A percentile compares a stretch with the other conserved stretches of the same genome.
Conservation (phyloP, 2,113 vertebrate species). For the Oxyruncus cristatus region DNA sequence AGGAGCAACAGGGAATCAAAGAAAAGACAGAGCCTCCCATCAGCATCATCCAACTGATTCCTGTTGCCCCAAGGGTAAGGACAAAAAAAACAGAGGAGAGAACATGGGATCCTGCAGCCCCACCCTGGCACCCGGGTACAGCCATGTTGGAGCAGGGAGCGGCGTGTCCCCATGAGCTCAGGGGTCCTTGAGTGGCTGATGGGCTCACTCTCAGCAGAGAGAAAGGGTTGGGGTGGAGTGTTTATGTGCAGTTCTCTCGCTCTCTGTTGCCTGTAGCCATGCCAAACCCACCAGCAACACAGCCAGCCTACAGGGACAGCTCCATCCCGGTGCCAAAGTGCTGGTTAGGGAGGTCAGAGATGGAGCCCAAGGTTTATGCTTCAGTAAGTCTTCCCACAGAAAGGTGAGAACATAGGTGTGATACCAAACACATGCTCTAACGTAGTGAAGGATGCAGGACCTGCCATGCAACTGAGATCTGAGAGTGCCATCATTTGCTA, state of each 20-base stretch:
- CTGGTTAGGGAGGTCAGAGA: background rate
- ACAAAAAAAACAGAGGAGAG: accelerated
- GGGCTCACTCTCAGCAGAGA: accelerated
- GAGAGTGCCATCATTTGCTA: background rate
- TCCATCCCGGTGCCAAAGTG: background rate
- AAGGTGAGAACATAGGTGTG: background rate
- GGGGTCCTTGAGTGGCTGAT: background rate
- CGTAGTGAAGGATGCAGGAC: background rate
- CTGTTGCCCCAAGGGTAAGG: background rate
- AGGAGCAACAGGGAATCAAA: background rate
- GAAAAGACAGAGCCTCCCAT: too few relatives aligned
- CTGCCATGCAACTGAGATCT: background rate
- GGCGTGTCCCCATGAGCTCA: accelerated
- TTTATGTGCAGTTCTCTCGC: background rate
- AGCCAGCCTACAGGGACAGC: background rate
- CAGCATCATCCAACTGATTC: background rate
- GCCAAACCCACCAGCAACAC: background rate
- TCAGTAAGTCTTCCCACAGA: background rate
- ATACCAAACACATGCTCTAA: background rate
- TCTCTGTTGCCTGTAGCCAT: background rate
- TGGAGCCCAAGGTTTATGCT: background rate
- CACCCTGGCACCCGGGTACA: background rate
- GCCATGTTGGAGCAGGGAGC: too few relatives aligned
- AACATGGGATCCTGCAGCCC: accelerated
- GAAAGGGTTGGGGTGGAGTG: background rate